Base-by-base conservation (phyloP, 2,113 vertebrate species). In the Passerina amoena region DNA sequence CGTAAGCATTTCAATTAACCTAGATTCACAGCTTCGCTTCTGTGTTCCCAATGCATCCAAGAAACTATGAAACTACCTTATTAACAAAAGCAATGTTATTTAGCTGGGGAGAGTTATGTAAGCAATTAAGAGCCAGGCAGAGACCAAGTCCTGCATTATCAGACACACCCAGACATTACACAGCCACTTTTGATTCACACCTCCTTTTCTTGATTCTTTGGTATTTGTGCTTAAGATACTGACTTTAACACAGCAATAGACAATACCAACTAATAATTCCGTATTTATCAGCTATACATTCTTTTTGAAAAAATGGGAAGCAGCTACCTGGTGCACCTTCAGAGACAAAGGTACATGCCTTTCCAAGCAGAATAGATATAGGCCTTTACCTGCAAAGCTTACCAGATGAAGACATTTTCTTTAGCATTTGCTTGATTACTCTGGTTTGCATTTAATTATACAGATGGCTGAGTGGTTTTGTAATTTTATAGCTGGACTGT, bases 401-500 rank as follows among this genome's bases (percentile, higher is more conserved):
- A 61, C 40, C 37, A 80, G 68, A 86, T 59, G 38, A 95, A 92
- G 84, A 35, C 44, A 82, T 81, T 95, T 95, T 84, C 66, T 90
- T 94, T 85, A 79, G 76, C 45, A 87, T 92, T 82, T 90, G 35
- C 73, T 90, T 88, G 42, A 94, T 94, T 88, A 61, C 70, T 94
- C 82, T 88, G 84, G 87, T 82, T 96, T 91, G 59, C 16, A 71
- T 90, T 92, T 92, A 91, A 94, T 94, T 90, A 94, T 19, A 86
- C 68, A 72, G 66, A 73, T 54, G 75, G 59, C 66, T 88, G 82
- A 90, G 59, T 93, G 87, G 84, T 89, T 96, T 90, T 85, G 78
- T 84, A 89, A 87, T 96, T 95, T 93, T 94, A 95, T 91, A 97
- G 95, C 54, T 85, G 84, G 53, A 42, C 91, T 91, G 47, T 73